Evolutionary conservation across 2,797 vertebrate species (phyloP).

Genomic region (Erpetoichthys calabaricus): DNA sequence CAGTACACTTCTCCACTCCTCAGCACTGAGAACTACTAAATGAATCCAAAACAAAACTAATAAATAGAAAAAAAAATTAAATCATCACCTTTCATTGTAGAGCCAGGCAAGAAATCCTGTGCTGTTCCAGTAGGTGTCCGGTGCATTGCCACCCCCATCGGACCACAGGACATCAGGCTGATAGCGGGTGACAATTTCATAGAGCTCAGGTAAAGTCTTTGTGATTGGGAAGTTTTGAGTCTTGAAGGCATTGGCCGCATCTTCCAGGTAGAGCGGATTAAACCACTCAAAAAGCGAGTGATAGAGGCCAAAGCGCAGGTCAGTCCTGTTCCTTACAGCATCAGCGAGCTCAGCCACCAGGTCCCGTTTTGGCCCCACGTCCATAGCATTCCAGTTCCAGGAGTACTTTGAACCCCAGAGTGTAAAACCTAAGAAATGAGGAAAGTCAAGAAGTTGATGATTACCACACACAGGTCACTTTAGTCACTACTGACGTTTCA

Average conservation of each 20-base stretch:
- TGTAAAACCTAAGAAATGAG: constrained; percentile 63
- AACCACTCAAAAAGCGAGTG: constrained; percentile 97
- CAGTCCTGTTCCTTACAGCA: constrained; percentile 51
- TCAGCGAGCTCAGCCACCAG: constrained; percentile 64
- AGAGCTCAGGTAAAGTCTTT: constrained; percentile 81
- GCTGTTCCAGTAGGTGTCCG: constrained; percentile 86
- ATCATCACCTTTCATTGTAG: constrained; percentile 77
- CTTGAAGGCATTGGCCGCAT: constrained; percentile 48
- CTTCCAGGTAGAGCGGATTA: constrained; percentile 67
- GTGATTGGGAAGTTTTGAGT: constrained; percentile 57
- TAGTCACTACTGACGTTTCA: too few relatives aligned
- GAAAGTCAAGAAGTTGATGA: too few relatives aligned
- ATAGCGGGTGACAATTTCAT: constrained; percentile 68
- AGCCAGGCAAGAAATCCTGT: constrained; percentile 92
- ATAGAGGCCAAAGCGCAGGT: constrained; percentile 76
- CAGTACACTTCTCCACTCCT: too few relatives aligned
- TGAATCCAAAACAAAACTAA: too few relatives aligned
- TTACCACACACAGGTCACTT: too few relatives aligned
- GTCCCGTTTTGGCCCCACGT: constrained; percentile 71
- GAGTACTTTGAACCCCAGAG: constrained; percentile 82
- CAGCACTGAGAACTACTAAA: too few relatives aligned
- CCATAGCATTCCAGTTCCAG: constrained; percentile 89
- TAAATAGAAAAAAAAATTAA: too few relatives aligned
- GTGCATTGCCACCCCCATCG: constrained; percentile 73
- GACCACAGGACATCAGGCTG: constrained; percentile 86